A percentile compares a stretch with the other conserved stretches of the same genome.
Evolutionary conservation across 2,797 vertebrate species (phyloP).

Genomic region (Lithobates sylvaticus): DNA sequence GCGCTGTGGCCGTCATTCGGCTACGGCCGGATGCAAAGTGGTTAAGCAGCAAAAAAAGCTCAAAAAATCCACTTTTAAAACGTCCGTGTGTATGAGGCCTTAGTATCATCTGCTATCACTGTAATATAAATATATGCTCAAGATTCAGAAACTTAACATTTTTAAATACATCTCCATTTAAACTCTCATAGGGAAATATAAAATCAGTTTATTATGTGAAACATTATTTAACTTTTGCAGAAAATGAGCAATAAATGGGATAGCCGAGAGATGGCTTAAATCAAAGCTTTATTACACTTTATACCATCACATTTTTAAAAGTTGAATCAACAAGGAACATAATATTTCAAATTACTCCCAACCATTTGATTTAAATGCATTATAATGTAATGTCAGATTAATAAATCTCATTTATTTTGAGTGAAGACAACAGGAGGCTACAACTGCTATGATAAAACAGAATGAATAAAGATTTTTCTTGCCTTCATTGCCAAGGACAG

Average conservation of each 20-base stretch:
- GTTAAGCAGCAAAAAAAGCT: too few species aligned
- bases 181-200: constrained; percentile 24
- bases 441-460: constrained; percentile 41
- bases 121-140: constrained; percentile 30
- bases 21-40: too few species aligned
- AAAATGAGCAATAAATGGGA: constrained; percentile 52
- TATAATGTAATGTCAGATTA: constrained; percentile 51
- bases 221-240: constrained; percentile 48
- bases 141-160: constrained; percentile 28
- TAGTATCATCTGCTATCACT: constrained; percentile 27
- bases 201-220: constrained; percentile 48
- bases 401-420: constrained; percentile 55
- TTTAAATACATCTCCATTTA: constrained; percentile 45
- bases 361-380: constrained; percentile 51
- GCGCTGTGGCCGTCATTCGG: too few species aligned
- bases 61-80: too few species aligned
- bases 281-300: constrained; percentile 53
- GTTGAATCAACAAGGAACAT: constrained; percentile 42
- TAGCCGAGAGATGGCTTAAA: constrained; percentile 39
- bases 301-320: constrained; percentile 39
- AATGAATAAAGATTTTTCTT: constrained; percentile 35
- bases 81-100: too few species aligned
- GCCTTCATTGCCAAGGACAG: constrained; percentile 43
- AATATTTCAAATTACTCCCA: constrained; percentile 45
- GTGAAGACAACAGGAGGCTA: constrained; percentile 47